A percentile compares a stretch with the other conserved stretches of the same genome.
Conservation (phyloP, 23 tunicate genomes). For the Oikopleura vanhoeffeni region DNA sequence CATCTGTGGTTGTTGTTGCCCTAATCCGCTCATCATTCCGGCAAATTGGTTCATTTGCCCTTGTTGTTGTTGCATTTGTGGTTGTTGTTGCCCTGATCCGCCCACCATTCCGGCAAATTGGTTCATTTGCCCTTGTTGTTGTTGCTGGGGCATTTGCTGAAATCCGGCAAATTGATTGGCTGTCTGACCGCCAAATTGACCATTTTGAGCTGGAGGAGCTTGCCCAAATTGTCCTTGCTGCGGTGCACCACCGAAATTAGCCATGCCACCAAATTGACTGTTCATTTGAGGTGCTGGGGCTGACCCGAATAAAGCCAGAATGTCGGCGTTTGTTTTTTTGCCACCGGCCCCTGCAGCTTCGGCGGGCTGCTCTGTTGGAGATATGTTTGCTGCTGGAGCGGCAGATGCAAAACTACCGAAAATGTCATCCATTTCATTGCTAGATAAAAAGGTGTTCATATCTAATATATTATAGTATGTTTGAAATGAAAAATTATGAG, state of each 20-base stretch:
- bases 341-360: neutral
- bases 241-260: neutral
- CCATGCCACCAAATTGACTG: neutral
- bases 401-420: constrained; percentile 6
- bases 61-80: neutral
- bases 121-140: neutral
- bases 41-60: neutral
- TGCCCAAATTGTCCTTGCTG: neutral
- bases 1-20: too few relatives aligned
- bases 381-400: neutral
- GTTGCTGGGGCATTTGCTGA: neutral
- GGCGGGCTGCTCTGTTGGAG: neutral
- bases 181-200: neutral
- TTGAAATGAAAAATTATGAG: too few relatives aligned
- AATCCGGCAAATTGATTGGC: neutral
- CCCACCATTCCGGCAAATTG: neutral
- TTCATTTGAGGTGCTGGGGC: neutral
- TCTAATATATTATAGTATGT: too few relatives aligned
- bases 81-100: too few relatives aligned
- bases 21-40: neutral
- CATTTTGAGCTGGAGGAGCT: neutral
- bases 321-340: constrained; percentile 5
- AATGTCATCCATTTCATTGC: neutral
- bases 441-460: too few relatives aligned
- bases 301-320: neutral